Evolutionary conservation across 2,888 invertebrate genomes (phyloP).

Genomic region (Glomeris marginata): DNA sequence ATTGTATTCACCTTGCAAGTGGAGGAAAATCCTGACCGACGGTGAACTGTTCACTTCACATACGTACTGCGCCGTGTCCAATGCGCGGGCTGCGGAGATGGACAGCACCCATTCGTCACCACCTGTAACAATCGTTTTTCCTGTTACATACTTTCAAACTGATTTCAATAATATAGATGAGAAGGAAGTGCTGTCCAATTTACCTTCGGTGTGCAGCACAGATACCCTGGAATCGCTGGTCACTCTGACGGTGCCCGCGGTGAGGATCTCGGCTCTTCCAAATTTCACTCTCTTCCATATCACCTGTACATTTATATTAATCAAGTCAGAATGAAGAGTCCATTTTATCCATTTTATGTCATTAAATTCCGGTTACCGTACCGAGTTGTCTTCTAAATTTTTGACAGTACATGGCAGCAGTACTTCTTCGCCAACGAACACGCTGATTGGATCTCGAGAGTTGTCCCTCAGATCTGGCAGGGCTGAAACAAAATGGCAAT

Average conservation of each 20-base stretch:
- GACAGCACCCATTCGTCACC: constrained; percentile 75
- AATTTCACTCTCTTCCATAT: constrained; percentile 17
- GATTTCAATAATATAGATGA: not conserved
- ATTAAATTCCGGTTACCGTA: constrained; percentile 24
- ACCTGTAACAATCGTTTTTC: constrained; percentile 34
- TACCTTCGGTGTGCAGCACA: constrained; percentile 62
- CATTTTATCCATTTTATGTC: not conserved
- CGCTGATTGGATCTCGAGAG: constrained; percentile 34
- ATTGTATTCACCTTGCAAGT: constrained; percentile 45
- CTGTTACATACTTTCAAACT: not conserved
- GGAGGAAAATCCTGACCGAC: constrained; percentile 59
- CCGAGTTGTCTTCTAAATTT: constrained; percentile 51
- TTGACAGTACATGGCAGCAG: constrained; percentile 64
- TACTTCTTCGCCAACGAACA: constrained; percentile 58
- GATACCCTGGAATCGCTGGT: constrained; percentile 55
- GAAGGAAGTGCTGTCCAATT: constrained; percentile 19
- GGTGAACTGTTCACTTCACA: constrained; percentile 72
- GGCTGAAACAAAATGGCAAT: not conserved
- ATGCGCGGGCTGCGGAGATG: constrained; percentile 49
- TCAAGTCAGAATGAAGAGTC: not conserved
- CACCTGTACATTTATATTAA: constrained; percentile 14
- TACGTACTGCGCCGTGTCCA: constrained; percentile 62
- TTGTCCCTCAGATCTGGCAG: constrained; percentile 12
- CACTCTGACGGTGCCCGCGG: constrained; percentile 58
- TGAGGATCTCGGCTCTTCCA: constrained; percentile 32